phyloP scores from a whole-genome alignment of 2,888 invertebrate species.

The Salticus scenicus region DNA sequence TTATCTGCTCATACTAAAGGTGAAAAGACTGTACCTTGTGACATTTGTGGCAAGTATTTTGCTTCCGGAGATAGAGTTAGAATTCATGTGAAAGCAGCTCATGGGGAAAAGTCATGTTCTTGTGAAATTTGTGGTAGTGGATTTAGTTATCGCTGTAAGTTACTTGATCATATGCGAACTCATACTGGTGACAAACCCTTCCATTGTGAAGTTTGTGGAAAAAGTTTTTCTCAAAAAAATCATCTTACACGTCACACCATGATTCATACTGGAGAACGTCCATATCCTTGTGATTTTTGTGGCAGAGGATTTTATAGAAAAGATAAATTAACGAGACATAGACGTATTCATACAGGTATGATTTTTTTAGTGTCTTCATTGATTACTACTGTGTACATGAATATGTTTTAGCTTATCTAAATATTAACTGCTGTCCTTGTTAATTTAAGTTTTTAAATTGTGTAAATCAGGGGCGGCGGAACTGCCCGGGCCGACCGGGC shows the following conservation, averaged over 20 bases:
- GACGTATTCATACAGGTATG: slow-evolving; percentile 71
- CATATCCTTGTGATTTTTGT: slow-evolving; percentile 73
- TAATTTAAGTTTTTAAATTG: background rate
- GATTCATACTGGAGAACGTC: slow-evolving; percentile 73
- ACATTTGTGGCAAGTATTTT: slow-evolving; percentile 73
- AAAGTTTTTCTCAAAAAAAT: slow-evolving; percentile 73
- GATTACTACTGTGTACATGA: background rate
- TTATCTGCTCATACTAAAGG: slow-evolving; percentile 72
- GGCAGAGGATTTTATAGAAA: slow-evolving; percentile 73
- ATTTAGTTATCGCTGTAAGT: slow-evolving; percentile 73
- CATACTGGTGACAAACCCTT: slow-evolving; percentile 73
- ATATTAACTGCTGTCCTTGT: background rate
- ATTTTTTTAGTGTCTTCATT: background rate
- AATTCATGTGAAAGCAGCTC: slow-evolving; percentile 72
- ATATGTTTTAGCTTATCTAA: background rate
- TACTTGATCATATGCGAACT: slow-evolving; percentile 73
- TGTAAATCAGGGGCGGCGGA: too few species aligned
- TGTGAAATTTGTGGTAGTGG: slow-evolving; percentile 73
- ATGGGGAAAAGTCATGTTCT: slow-evolving; percentile 73
- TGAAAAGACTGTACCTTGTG: slow-evolving; percentile 73
- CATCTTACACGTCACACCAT: slow-evolving; percentile 73
- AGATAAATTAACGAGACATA: slow-evolving; percentile 72
- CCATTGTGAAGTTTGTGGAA: slow-evolving; percentile 73
- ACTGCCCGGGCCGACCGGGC: too few species aligned
- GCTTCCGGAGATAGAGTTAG: slow-evolving; percentile 72